Conservation (phyloP, 2,888 invertebrate species). For the Stratiomys singularior region DNA sequence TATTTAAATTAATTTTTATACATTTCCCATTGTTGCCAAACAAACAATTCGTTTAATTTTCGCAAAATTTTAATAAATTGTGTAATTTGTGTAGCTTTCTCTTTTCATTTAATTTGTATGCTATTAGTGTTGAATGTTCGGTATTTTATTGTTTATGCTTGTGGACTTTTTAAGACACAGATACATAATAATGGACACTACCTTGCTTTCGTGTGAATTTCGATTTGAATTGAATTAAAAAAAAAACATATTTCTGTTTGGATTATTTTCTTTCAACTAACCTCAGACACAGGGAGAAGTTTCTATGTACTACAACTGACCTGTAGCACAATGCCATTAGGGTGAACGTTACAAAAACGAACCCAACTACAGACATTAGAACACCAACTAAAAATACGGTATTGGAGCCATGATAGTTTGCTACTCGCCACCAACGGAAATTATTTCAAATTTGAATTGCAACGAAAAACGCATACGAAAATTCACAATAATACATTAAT, state of each 20-base stretch:
- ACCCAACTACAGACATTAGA: slow-evolving; percentile 98
- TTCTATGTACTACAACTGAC: slow-evolving; percentile 99
- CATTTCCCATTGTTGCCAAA: too few species aligned
- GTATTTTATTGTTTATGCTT: not conserved
- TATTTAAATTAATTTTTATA: too few species aligned
- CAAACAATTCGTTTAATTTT: too few species aligned
- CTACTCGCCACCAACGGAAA: slow-evolving; percentile 63
- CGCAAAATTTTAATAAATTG: too few species aligned
- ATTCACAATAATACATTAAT: not conserved
- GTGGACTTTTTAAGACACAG: not conserved
- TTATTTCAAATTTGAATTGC: slow-evolving; percentile 39
- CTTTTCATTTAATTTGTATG: not conserved
- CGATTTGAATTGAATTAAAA: slow-evolving; percentile 33
- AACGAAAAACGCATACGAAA: not conserved
- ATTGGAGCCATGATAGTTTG: slow-evolving; percentile 97
- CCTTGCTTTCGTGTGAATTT: slow-evolving; percentile 32
- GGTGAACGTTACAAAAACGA: slow-evolving; percentile 98
- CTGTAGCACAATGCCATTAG: slow-evolving; percentile 99
- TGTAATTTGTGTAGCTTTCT: too few species aligned
- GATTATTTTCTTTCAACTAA: slow-evolving; percentile 89
- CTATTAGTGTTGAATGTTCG: not conserved
- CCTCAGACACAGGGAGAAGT: slow-evolving; percentile 98
- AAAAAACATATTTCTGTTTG: slow-evolving; percentile 57
- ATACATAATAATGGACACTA: slow-evolving; percentile 34
- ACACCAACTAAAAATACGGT: slow-evolving; percentile 97